Conservation (phyloP, 2,888 invertebrate species). For the Brenthis ino region DNA sequence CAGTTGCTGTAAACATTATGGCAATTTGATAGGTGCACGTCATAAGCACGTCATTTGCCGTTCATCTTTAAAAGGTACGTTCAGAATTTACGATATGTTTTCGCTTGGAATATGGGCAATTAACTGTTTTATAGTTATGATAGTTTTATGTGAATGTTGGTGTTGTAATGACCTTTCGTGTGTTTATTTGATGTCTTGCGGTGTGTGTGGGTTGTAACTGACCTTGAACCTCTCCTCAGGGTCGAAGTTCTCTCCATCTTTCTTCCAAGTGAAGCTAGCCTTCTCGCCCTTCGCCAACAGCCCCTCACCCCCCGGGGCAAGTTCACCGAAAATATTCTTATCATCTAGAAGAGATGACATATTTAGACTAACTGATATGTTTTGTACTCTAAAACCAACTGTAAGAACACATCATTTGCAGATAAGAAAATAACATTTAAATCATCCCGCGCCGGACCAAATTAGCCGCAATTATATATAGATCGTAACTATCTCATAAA, state of each 20-base stretch:
- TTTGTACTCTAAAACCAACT: constrained; percentile 20
- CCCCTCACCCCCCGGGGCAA: constrained; percentile 85
- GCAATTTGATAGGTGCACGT: constrained; percentile 13
- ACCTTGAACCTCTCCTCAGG: constrained; percentile 94
- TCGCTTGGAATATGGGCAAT: background rate
- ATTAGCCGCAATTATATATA: constrained; percentile 50
- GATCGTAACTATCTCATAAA: constrained; percentile 53
- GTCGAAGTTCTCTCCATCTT: constrained; percentile 92
- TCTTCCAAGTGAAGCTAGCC: constrained; percentile 91
- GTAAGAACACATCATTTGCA: constrained; percentile 29
- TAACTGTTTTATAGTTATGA: background rate
- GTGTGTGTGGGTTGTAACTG: constrained; percentile 14
- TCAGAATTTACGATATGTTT: constrained; percentile 1
- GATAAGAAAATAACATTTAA: constrained; percentile 29
- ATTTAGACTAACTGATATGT: constrained; percentile 25
- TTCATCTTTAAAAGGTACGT: constrained; percentile 18
- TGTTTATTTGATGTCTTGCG: background rate
- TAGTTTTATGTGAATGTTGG: constrained; percentile 1
- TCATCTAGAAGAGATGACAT: constrained; percentile 81
- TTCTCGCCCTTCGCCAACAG: constrained; percentile 88
- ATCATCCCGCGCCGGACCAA: constrained; percentile 31
- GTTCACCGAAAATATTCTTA: constrained; percentile 90
- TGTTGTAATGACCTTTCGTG: constrained; percentile 1
- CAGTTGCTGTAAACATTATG: background rate
- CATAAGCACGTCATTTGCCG: background rate